These are phyloP conservation scores for Cherax destructor DNA, from an alignment of 1,140 invertebrate species.

Conservation along the genomic window DNA sequence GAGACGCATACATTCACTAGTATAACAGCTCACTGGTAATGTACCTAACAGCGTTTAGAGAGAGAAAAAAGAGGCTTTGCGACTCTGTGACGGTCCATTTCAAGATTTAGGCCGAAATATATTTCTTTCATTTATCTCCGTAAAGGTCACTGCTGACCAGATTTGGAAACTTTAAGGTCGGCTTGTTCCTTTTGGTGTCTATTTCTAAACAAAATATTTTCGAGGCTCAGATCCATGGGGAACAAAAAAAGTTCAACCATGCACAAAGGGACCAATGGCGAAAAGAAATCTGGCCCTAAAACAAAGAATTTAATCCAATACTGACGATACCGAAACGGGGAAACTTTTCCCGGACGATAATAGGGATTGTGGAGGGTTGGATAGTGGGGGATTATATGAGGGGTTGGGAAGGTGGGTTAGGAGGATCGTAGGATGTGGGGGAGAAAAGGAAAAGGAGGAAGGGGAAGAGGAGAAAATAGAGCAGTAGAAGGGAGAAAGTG, in stretches of 20 bases:
- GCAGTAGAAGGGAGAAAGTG: neutral
- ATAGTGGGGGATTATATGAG: neutral
- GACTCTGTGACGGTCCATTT: too few relatives aligned
- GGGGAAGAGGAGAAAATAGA: neutral
- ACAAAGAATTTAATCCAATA: conserved; percentile 14
- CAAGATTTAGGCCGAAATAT: too few relatives aligned
- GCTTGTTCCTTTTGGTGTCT: neutral
- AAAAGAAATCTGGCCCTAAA: neutral
- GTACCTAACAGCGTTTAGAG: too few relatives aligned
- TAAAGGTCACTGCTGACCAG: neutral
- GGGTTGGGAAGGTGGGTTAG: neutral
- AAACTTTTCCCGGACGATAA: neutral
- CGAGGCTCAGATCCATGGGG: neutral
- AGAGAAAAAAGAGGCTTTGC: too few relatives aligned
- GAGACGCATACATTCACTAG: too few relatives aligned
- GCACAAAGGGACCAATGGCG: conserved; percentile 3
- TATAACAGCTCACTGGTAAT: too few relatives aligned
- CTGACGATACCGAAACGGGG: neutral
- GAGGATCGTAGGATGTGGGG: neutral
- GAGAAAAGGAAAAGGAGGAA: neutral
- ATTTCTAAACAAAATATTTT: neutral
- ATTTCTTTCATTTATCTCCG: too few relatives aligned
- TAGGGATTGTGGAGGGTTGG: conserved; percentile 2
- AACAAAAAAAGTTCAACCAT: neutral
- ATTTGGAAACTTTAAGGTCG: neutral